Conservation (phyloP, 23 tunicate species). For the Oikopleura dioica region DNA sequence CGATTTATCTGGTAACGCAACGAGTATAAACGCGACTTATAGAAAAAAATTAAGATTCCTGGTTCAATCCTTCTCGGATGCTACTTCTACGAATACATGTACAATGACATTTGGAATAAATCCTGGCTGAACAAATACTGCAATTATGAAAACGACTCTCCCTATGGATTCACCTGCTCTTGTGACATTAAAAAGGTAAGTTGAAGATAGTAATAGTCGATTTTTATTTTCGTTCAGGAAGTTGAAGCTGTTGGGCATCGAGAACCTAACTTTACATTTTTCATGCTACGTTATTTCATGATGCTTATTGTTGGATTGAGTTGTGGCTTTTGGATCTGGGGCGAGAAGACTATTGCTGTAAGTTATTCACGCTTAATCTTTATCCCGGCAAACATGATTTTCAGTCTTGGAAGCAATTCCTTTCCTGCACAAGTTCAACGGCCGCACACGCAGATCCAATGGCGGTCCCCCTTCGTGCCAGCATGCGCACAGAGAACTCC, state of each 20-base stretch:
- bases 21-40: too few relatives aligned
- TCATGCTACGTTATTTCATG: background rate
- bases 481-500: background rate
- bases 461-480: background rate
- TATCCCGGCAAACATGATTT: background rate
- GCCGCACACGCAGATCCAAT: background rate
- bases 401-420: background rate
- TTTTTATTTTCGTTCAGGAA: background rate
- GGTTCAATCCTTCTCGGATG: background rate
- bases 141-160: background rate
- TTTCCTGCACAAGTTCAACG: background rate
- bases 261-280: background rate
- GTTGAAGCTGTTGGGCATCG: background rate
- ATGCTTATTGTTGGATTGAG: background rate
- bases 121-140: background rate
- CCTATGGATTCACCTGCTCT: background rate
- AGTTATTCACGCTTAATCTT: too few relatives aligned
- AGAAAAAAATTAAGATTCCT: background rate
- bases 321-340: background rate
- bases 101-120: background rate
- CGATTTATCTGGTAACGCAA: background rate
- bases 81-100: background rate
- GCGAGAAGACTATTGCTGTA: background rate
- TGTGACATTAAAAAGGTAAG: background rate
- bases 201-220: background rate